phyloP scores from a whole-genome alignment of 2,113 vertebrate species.

The Zosterops pallidus region DNA sequence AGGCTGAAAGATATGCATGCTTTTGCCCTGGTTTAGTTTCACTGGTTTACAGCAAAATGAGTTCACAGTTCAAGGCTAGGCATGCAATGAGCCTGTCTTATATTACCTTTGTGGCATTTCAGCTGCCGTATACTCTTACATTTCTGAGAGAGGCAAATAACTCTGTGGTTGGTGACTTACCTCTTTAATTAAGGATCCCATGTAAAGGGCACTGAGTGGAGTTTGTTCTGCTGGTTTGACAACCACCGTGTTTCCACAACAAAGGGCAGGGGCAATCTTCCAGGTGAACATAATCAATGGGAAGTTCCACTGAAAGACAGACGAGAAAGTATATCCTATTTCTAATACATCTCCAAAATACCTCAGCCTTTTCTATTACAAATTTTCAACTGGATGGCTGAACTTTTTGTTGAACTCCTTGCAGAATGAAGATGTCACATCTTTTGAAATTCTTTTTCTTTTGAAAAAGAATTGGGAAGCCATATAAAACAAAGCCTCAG shows the following conservation, averaged over 20 bases:
- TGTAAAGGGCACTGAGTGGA: conserved; percentile 84
- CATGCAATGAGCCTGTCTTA: neutral
- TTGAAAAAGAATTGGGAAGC: neutral
- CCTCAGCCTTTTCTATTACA: neutral
- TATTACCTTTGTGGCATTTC: neutral
- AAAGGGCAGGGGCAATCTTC: conserved; percentile 88
- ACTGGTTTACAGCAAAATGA: neutral
- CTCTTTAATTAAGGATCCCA: conserved; percentile 89
- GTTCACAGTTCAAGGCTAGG: neutral
- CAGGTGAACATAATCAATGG: conserved; percentile 85
- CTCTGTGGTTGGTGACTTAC: conserved; percentile 65
- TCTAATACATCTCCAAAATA: neutral
- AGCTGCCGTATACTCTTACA: neutral
- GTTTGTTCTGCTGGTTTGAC: conserved; percentile 90
- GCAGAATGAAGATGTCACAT: neutral
- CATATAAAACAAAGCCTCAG: neutral
- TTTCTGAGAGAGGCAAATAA: neutral
- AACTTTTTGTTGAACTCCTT: neutral
- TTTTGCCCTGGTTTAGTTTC: conserved; percentile 9
- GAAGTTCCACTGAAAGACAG: conserved; percentile 86
- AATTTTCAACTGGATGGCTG: neutral
- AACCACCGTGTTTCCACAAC: conserved; percentile 87
- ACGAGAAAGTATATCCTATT: neutral
- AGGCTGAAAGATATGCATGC: neutral
- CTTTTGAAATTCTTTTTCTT: neutral